These are phyloP conservation scores for Gallinago nigripennis DNA, from an alignment of 2,797 vertebrate species.

Conservation along the genomic window DNA sequence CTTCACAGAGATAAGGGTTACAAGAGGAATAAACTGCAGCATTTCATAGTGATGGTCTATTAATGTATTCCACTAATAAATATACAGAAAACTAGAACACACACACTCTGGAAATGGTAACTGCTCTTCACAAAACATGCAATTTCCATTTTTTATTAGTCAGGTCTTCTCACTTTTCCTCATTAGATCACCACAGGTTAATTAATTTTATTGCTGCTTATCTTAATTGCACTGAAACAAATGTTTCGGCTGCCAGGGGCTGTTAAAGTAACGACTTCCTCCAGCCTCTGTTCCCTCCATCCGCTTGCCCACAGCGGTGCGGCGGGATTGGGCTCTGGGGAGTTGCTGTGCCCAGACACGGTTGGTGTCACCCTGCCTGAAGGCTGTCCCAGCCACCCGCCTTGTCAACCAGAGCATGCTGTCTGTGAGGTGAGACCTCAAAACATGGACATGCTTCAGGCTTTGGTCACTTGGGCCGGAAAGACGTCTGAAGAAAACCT, in stretches of 20 bases:
- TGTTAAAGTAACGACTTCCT: neutral
- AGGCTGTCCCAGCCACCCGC: neutral
- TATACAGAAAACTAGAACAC: neutral
- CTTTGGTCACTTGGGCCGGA: neutral
- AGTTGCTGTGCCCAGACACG: neutral
- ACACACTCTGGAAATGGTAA: neutral
- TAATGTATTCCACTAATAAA: neutral
- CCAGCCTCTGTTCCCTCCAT: neutral
- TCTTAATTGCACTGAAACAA: neutral
- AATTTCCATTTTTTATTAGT: neutral
- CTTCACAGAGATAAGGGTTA: neutral
- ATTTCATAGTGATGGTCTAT: fast-evolving
- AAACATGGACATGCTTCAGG: neutral
- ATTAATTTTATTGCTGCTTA: neutral
- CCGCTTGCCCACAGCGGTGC: fast-evolving
- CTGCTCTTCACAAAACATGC: neutral
- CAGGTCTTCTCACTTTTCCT: neutral
- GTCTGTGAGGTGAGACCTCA: neutral
- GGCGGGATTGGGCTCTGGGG: neutral
- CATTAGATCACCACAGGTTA: neutral
- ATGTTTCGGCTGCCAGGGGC: neutral
- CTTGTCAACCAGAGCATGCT: neutral
- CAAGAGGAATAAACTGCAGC: neutral
- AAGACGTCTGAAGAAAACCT: neutral
- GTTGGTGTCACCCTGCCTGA: neutral